Conservation (phyloP, 2,888 invertebrate genomes). For the Drosophila phalerata region DNA sequence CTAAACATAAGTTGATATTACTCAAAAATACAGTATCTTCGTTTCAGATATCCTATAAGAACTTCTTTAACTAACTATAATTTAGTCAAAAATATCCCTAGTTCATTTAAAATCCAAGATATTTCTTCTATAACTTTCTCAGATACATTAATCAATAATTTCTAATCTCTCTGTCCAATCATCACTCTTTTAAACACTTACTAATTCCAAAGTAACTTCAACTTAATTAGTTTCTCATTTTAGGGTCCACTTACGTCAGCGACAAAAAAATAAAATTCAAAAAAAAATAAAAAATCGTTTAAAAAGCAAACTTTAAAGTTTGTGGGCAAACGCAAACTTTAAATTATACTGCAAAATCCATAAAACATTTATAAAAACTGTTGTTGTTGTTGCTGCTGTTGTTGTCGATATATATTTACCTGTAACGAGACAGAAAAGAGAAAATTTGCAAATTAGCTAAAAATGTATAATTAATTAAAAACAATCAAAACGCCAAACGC, state of each 20-base stretch:
- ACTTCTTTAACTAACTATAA: too few species aligned
- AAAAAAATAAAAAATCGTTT: background rate
- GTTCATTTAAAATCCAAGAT: background rate
- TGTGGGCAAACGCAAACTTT: background rate
- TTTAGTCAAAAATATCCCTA: background rate
- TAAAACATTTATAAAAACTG: constrained; percentile 27
- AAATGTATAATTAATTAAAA: constrained; percentile 76
- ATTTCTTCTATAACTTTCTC: background rate
- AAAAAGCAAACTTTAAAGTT: constrained; percentile 1
- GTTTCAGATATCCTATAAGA: too few species aligned
- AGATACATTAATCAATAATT: background rate
- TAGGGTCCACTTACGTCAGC: background rate
- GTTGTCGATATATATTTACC: constrained; percentile 67
- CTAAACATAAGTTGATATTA: too few species aligned
- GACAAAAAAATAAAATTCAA: background rate
- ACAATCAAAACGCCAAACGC: constrained; percentile 39
- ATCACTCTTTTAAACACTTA: background rate
- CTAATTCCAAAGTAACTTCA: background rate
- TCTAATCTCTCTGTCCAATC: background rate
- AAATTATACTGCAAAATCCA: constrained; percentile 22
- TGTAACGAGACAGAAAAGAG: constrained; percentile 76
- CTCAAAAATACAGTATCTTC: too few species aligned
- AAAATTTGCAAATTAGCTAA: constrained; percentile 77
- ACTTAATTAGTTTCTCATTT: constrained; percentile 1
- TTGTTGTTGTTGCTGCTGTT: constrained; percentile 5